Evolutionary conservation across 2,888 invertebrate genomes (phyloP).

Genomic region (Drosophila tripunctata): DNA sequence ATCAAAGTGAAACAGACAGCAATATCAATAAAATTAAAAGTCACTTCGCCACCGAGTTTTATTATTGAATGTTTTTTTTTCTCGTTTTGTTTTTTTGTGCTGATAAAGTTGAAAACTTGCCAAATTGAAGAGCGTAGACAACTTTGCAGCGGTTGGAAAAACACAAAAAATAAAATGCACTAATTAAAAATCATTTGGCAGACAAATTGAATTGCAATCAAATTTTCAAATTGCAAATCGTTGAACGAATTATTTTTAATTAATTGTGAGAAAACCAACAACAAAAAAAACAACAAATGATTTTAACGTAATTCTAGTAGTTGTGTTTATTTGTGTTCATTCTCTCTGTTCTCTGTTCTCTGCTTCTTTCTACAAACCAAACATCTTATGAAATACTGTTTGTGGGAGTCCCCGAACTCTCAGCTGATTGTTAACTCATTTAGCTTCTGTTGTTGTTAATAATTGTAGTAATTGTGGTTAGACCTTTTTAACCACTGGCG

Average conservation of each 20-base stretch:
- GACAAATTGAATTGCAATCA: conserved; percentile 24
- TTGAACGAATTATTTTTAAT: conserved; percentile 34
- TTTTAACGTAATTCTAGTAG: conserved; percentile 39
- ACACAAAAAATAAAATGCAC: conserved; percentile 21
- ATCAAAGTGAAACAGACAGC: conserved; percentile 26
- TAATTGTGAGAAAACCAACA: conserved; percentile 13
- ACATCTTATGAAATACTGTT: conserved; percentile 32
- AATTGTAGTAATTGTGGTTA: neutral
- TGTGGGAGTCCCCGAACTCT: conserved; percentile 8
- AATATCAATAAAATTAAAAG: conserved; percentile 43
- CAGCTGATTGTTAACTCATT: conserved; percentile 3
- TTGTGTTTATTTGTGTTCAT: conserved; percentile 25
- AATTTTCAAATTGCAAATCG: conserved; percentile 28
- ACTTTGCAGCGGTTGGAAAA: conserved; percentile 22
- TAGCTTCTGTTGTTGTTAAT: conserved; percentile 21
- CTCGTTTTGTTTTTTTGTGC: neutral
- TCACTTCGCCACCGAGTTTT: conserved; percentile 21
- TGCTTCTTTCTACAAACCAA: conserved; percentile 16
- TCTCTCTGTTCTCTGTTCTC: conserved; percentile 8
- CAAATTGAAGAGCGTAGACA: conserved; percentile 33
- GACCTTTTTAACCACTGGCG: conserved; percentile 21
- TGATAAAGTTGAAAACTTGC: conserved; percentile 35
- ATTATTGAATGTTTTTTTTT: conserved; percentile 14
- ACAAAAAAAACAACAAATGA: neutral
- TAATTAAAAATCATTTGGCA: conserved; percentile 40